Conservation (phyloP, 2,113 vertebrate genomes). For the Accipiter cooperii region DNA sequence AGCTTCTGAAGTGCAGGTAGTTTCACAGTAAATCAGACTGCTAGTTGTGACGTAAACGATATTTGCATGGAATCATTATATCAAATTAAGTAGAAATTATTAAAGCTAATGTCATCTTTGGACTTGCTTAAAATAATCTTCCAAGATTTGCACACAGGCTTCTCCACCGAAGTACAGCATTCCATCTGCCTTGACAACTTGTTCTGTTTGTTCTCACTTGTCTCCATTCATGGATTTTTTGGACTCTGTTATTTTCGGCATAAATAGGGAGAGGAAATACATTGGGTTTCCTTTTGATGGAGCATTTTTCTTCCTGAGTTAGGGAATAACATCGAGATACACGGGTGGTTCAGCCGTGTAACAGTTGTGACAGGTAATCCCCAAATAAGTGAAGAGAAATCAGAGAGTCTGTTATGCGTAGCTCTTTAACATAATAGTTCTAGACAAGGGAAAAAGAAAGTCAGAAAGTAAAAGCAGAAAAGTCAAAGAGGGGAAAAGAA, state of each 20-base stretch:
- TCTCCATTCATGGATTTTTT: conserved; percentile 64
- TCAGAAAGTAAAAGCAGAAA: neutral
- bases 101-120: conserved; percentile 42
- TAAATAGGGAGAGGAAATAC: conserved; percentile 57
- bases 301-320: conserved; percentile 2
- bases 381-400: neutral
- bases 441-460: conserved; percentile 13
- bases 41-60: conserved; percentile 19
- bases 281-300: conserved; percentile 28
- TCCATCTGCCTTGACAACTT: conserved; percentile 70
- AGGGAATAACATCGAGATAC: neutral
- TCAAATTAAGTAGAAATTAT: conserved; percentile 54
- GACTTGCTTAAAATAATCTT: conserved; percentile 56
- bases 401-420: neutral
- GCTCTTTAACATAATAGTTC: neutral
- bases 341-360: neutral
- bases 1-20: conserved; percentile 48
- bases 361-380: neutral
- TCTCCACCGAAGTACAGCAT: conserved; percentile 48
- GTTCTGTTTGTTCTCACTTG: conserved; percentile 57
- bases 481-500: neutral
- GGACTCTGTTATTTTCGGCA: conserved; percentile 30
- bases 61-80: conserved; percentile 36
- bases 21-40: conserved; percentile 12
- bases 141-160: conserved; percentile 60